Evolutionary conservation across 2,888 invertebrate species (phyloP).

Genomic region (Diadegma fenestrale): DNA sequence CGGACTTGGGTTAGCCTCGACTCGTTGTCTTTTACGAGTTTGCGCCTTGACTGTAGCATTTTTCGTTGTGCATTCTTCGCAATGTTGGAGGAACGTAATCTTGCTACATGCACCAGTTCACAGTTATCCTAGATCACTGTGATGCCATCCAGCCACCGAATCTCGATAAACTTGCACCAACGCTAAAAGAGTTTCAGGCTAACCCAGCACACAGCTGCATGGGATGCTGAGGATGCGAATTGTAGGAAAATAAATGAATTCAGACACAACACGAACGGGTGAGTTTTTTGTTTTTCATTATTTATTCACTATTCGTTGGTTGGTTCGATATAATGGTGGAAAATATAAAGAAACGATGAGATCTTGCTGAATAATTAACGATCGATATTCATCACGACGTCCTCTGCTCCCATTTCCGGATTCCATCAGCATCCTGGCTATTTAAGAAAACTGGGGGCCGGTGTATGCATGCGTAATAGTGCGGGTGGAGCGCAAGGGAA

Average conservation of each 20-base stretch:
- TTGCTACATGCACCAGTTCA: conserved; percentile 25
- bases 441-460: neutral
- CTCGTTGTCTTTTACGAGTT: conserved; percentile 36
- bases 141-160: conserved; percentile 24
- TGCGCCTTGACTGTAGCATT: conserved; percentile 56
- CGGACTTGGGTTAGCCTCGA: neutral
- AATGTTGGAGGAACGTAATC: conserved; percentile 44
- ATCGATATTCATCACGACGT: neutral
- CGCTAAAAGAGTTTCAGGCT: neutral
- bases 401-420: neutral
- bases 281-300: neutral
- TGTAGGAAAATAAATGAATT: neutral
- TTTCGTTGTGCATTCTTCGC: conserved; percentile 75
- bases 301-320: neutral
- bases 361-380: neutral
- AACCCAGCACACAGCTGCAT: conserved; percentile 2
- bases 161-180: conserved; percentile 9
- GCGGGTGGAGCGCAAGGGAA: conserved; percentile 47
- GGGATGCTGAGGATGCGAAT: neutral
- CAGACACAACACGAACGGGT: neutral
- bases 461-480: conserved; percentile 20
- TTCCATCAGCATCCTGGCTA: neutral
- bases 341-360: neutral
- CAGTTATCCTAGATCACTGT: conserved; percentile 11
- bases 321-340: neutral